Evolutionary conservation across 2,113 vertebrate genomes (phyloP), one percentile per base, ranked within the genome.

Genomic region (Eptatretus burgeri): DNA sequence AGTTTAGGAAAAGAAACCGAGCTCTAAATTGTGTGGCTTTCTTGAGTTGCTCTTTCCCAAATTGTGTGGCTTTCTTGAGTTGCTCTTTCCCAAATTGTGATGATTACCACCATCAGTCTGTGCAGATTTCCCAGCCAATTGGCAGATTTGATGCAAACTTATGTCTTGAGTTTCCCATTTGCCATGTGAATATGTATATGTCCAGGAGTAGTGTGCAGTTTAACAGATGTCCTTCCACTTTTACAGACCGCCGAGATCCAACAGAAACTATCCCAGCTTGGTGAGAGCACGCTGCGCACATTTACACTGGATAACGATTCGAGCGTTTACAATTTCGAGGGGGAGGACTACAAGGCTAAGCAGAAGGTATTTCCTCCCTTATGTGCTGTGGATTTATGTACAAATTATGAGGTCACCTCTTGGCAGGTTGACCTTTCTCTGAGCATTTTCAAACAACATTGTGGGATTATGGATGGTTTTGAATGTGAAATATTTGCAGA

Each of bases 291-390:
- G 7, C 74, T 85, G 49, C 72, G 81, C 67, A 81, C 80, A 68
- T 86, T 86, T 74, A 78, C 81, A 56, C 80, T 86, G 80, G 83
- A 86, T 63, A 78, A 73, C 52, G 82, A 85, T 71, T 80, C 80
- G 74, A 85, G 82, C 69, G 76, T 86, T 56, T 86, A 86, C 73
- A 86, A 84, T 66, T 86, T 86, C 64, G 83, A 85, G 76, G 83
- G 83, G 67, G 81, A 85, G 74, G 83, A 85, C 73, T 85, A 85
- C 65, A 76, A 82, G 74, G 83, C 82, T 70, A 85, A 85, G 69
- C 82, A 85, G 66, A 85, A 85, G 82, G 82, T 85, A 75, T 69
- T 60, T n/a, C 27, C 27, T 41, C 27, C 27, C 27, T 41, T 3
- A 41, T 5, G 27, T 41, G 27, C 27, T 7, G 7, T 41, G 27